These are phyloP conservation scores for Ciona savignyi DNA, from an alignment of 23 tunicate genomes.

Conservation along the genomic window DNA sequence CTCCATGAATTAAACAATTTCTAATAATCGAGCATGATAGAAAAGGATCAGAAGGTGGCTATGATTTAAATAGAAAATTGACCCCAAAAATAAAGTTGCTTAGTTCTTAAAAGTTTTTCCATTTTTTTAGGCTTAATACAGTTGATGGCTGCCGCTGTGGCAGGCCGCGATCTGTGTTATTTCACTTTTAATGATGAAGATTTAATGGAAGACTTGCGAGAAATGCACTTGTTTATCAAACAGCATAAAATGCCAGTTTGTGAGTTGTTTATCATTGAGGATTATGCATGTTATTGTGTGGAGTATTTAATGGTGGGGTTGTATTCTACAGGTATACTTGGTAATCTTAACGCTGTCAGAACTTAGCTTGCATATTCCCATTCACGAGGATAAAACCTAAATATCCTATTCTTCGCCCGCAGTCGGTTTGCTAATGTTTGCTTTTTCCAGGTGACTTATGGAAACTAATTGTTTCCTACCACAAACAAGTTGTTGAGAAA, in stretches of 20 bases:
- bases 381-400: no score
- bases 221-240: conserved; percentile 49
- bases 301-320: no score
- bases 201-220: conserved; percentile 24
- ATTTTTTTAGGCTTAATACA: conserved; percentile 66
- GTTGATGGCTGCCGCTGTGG: conserved; percentile 74
- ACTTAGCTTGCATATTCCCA: no score
- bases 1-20: no score
- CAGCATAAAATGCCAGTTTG: conserved; percentile 24
- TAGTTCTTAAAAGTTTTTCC: neutral
- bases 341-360: no score
- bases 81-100: neutral
- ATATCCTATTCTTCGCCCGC: no score
- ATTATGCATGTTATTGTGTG: no score
- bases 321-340: no score
- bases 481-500: conserved; percentile 13
- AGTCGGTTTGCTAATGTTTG: no score
- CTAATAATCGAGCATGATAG: no score
- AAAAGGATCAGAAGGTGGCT: no score
- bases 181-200: conserved; percentile 58
- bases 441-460: conserved; percentile 63
- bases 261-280: conserved; percentile 7
- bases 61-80: neutral
- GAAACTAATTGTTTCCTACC: conserved; percentile 26
- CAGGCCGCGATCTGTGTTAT: conserved; percentile 60